A percentile compares a stretch with the other conserved stretches of the same genome.
Evolutionary conservation across 2,888 invertebrate species (phyloP).

Genomic region (Apodemia duryi): DNA sequence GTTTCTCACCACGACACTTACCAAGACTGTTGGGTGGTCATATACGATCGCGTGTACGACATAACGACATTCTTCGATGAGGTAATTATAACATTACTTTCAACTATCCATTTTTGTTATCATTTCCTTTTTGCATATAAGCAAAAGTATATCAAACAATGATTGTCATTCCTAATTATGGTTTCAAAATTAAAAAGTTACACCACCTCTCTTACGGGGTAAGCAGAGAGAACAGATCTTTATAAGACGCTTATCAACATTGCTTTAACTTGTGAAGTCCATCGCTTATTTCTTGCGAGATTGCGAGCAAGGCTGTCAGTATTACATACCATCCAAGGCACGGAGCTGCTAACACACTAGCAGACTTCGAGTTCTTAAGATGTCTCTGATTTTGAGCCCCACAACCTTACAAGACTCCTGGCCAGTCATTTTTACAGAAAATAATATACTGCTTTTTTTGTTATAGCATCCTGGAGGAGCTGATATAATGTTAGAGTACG

Average conservation of each 20-base stretch:
- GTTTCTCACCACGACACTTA: constrained; percentile 86
- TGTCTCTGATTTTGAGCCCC: background rate
- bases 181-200: too few relatives aligned
- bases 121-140: background rate
- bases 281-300: too few relatives aligned
- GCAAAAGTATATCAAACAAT: too few relatives aligned
- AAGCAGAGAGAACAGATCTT: too few relatives aligned
- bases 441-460: constrained; percentile 31
- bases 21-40: constrained; percentile 91
- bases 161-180: too few relatives aligned
- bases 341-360: too few relatives aligned
- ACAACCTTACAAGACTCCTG: background rate
- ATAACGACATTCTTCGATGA: constrained; percentile 86
- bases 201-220: too few relatives aligned
- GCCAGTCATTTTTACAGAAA: background rate
- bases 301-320: too few relatives aligned
- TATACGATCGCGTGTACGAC: constrained; percentile 92
- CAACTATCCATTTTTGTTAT: background rate
- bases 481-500: constrained; percentile 90
- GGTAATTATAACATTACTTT: constrained; percentile 57
- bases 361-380: too few relatives aligned
- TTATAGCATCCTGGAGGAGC: constrained; percentile 90
- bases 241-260: too few relatives aligned
- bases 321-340: too few relatives aligned
- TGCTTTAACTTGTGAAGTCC: too few relatives aligned